These are phyloP conservation scores for Carpatolechia fugitivella DNA, from an alignment of 2,888 invertebrate genomes.

Conservation along the genomic window DNA sequence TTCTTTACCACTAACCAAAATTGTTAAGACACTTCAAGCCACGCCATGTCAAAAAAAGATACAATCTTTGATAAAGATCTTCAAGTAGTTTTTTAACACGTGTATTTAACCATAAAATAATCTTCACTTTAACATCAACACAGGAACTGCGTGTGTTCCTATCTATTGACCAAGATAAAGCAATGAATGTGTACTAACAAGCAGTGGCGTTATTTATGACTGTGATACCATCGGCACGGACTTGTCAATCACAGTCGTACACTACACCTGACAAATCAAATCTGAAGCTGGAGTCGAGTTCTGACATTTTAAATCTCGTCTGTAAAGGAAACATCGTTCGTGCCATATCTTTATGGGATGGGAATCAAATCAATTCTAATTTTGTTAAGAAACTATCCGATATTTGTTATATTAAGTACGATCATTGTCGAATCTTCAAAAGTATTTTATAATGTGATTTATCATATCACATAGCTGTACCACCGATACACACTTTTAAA, in stretches of 20 bases:
- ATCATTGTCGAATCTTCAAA: too few species aligned
- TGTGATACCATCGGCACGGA: constrained; percentile 69
- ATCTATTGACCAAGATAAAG: constrained; percentile 39
- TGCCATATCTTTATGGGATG: background rate
- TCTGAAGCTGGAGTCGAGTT: constrained; percentile 30
- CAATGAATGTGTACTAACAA: constrained; percentile 75
- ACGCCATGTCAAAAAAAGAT: background rate
- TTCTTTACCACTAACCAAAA: background rate
- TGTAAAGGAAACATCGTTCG: background rate
- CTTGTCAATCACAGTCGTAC: constrained; percentile 69
- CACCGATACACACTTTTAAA: too few species aligned
- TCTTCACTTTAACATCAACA: background rate
- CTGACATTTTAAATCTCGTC: constrained; percentile 18
- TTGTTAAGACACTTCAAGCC: too few species aligned
- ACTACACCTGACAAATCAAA: constrained; percentile 42
- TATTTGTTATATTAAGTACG: too few species aligned
- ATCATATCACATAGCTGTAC: too few species aligned
- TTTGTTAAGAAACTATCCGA: too few species aligned
- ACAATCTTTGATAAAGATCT: background rate
- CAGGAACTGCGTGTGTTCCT: constrained; percentile 19
- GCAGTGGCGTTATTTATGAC: constrained; percentile 74
- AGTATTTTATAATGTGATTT: too few species aligned
- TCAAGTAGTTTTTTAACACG: background rate
- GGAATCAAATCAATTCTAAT: too few species aligned
- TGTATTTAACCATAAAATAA: background rate